Percentiles rank a stretch among this genome's conserved stretches.
Conservation (phyloP, 2,113 vertebrate species). For the Zosterops japonicus region DNA sequence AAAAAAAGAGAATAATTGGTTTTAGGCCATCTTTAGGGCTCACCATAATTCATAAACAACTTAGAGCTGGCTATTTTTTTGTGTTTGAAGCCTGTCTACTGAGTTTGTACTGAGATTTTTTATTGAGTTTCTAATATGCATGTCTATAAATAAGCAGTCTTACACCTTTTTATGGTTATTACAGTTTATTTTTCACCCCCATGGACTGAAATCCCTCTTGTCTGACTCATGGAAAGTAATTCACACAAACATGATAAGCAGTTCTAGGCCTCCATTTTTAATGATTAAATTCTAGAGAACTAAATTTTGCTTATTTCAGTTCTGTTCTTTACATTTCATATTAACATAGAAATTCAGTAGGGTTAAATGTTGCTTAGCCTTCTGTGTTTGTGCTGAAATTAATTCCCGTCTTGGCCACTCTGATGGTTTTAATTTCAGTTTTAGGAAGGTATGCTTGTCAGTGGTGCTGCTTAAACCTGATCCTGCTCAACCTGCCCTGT, state of each 20-base stretch:
- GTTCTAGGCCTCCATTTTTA: neutral
- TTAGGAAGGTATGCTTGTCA: neutral
- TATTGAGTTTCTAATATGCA: neutral
- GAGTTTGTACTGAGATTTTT: neutral
- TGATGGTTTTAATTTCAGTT: neutral
- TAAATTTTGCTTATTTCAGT: neutral
- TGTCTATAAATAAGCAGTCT: constrained; percentile 15
- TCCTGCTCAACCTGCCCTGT: neutral
- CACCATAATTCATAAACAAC: constrained; percentile 18
- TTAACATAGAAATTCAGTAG: neutral
- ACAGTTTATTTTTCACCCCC: neutral
- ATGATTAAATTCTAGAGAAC: neutral
- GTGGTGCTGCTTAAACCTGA: neutral
- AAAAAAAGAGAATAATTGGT: neutral
- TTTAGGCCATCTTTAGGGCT: constrained; percentile 23
- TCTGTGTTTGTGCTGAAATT: neutral
- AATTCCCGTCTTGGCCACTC: neutral
- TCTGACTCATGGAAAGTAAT: neutral
- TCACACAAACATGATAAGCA: neutral
- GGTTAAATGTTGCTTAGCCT: neutral
- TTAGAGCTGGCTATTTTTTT: neutral
- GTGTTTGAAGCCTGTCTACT: neutral
- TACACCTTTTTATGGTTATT: neutral
- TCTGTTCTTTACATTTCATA: neutral
- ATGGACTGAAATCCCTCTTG: neutral